Evolutionary conservation across 1,140 invertebrate species (phyloP).

Genomic region (Ptiloglossa arizonensis): DNA sequence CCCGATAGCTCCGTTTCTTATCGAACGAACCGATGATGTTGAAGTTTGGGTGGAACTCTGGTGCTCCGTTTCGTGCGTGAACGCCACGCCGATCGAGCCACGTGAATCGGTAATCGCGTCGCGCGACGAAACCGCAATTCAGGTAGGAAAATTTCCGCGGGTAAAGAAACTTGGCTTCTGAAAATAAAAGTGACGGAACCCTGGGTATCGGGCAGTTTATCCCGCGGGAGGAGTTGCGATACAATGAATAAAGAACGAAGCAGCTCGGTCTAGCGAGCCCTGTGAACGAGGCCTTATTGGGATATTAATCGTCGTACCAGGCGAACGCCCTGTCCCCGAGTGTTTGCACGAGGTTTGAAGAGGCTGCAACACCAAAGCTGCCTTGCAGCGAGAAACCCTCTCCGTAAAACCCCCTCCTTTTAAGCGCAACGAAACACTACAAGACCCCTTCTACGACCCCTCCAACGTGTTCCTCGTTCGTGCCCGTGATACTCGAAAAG

Average conservation of each 20-base stretch:
- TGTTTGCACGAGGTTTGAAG: slow-evolving; percentile 77
- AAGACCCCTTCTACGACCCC: slow-evolving; percentile 64
- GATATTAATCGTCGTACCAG: slow-evolving; percentile 76
- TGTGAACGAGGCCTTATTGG: slow-evolving; percentile 73
- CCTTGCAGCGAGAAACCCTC: slow-evolving; percentile 58
- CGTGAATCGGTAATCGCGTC: no score
- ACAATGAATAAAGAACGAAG: slow-evolving; percentile 76
- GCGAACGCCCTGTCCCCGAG: slow-evolving; percentile 67
- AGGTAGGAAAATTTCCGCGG: not conserved
- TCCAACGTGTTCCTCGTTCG: slow-evolving; percentile 49
- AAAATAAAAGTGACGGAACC: slow-evolving; percentile 16
- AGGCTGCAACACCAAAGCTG: slow-evolving; percentile 75
- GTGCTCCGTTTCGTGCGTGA: no score
- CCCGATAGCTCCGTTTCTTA: no score
- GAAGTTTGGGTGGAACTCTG: no score
- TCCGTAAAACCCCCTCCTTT: slow-evolving; percentile 62
- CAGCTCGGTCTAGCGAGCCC: slow-evolving; percentile 67
- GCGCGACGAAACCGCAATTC: not conserved
- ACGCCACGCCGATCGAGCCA: no score
- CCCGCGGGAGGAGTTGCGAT: slow-evolving; percentile 58
- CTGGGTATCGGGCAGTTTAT: slow-evolving; percentile 67
- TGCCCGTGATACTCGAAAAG: slow-evolving; percentile 63
- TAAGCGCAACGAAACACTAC: slow-evolving; percentile 73
- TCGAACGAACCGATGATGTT: no score
- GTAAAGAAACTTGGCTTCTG: not conserved